Base-by-base conservation (phyloP, 2,113 vertebrate genomes). In the Pangasianodon gigas region DNA sequence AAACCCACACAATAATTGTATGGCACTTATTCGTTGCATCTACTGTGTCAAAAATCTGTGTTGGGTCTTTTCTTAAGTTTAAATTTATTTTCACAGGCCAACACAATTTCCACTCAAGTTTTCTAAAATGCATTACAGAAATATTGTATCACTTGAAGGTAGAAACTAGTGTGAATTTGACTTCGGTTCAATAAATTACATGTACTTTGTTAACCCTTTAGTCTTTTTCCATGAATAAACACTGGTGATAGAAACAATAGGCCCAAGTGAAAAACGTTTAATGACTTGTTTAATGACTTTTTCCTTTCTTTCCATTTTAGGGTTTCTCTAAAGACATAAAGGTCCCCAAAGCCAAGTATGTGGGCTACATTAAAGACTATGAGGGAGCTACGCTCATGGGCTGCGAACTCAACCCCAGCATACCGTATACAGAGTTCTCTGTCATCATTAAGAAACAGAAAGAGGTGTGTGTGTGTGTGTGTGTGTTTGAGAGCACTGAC, bases 321-420 rank as follows among this genome's bases (percentile, higher is more conserved):
- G 98, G 98, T 93, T 99, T 99, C 93, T 99, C 98, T 92, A 99
- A 99, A 96, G 98, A 99, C 93, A 99, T 99, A 93, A 99, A 99
- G 96, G 98, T 99, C 92, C 97, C 98, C 91, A 99, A 98, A 95
- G 96, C 96, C 92, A 98, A 98, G 93, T 99, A 99, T 51, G 97
- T 99, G 92, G 98, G 98, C 92, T 99, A 99, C 93, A 99, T 99
- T 94, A 99, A 99, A 91, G 98, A 99, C 93, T 99, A 99, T 88
- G 98, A 99, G 94, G 98, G 98, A 85, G 98, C 98, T 91, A 99
- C 98, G 0, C 96, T 99, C 91, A 99, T 99, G 98, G 98, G 98
- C 86, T 99, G 98, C 92, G 98, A 99, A 91, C 96, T 99, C 86
- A 99, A 99, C 93, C 98, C 98, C 83, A 97, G 96, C 93, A 99